These are phyloP conservation scores for Ctenosaura bakeri DNA, from an alignment of 2,797 vertebrate species.

Conservation along the genomic window DNA sequence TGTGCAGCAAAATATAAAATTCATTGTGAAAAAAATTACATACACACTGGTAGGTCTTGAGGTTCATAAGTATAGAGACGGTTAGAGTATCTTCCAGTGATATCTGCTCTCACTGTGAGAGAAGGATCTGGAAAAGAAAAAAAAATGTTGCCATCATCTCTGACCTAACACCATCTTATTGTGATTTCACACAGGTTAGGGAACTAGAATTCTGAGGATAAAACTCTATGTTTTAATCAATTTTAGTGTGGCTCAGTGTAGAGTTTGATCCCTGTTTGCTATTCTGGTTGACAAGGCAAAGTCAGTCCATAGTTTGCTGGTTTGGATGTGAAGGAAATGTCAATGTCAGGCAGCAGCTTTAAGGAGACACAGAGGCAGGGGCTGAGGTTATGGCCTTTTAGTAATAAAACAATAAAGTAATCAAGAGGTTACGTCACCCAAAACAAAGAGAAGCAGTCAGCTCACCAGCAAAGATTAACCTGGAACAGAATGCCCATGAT, in stretches of 20 bases:
- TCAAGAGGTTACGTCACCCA: too few relatives aligned
- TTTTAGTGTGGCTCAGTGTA: background rate
- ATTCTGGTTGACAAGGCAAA: background rate
- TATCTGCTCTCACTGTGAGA: slow-evolving; percentile 82
- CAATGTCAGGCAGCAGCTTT: too few relatives aligned
- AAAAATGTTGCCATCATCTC: background rate
- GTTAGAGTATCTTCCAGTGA: slow-evolving; percentile 82
- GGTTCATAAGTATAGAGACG: slow-evolving; percentile 81
- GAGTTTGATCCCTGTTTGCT: background rate
- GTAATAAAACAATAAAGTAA: too few relatives aligned
- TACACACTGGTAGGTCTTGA: slow-evolving; percentile 77
- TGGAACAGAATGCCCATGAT: too few relatives aligned
- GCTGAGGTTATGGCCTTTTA: too few relatives aligned
- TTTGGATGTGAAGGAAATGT: background rate
- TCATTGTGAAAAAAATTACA: slow-evolving; percentile 60
- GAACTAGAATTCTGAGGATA: background rate
- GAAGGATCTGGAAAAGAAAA: slow-evolving; percentile 78
- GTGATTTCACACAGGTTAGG: background rate
- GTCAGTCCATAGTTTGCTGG: background rate
- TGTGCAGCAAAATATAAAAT: background rate
- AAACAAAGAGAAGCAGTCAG: too few relatives aligned
- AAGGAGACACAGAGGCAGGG: too few relatives aligned
- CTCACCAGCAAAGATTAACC: too few relatives aligned
- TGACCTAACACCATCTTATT: background rate
- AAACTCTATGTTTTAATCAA: background rate